phyloP scores from a whole-genome alignment of 2,888 invertebrate genomes.

The Nymphalis polychloros region DNA sequence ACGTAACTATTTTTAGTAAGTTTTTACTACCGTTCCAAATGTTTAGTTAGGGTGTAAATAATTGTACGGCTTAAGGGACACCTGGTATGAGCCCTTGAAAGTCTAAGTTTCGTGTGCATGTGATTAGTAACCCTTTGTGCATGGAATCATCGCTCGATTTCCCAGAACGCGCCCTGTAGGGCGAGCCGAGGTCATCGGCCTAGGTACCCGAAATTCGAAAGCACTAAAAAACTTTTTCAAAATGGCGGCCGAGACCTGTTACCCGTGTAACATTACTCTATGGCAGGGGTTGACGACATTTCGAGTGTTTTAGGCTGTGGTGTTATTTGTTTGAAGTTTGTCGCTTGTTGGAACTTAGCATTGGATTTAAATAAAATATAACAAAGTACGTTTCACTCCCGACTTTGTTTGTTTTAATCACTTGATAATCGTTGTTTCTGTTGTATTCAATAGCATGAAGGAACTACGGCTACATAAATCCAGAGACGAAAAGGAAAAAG shows the following conservation, averaged over 20 bases:
- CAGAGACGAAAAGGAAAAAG: too few relatives aligned
- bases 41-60: constrained; percentile 30
- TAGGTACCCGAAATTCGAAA: constrained; percentile 80
- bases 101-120: constrained; percentile 32
- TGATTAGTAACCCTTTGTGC: constrained; percentile 45
- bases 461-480: background rate
- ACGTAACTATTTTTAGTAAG: constrained; percentile 4
- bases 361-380: constrained; percentile 8
- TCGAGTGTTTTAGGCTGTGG: constrained; percentile 27
- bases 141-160: constrained; percentile 40
- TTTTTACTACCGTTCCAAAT: constrained; percentile 5
- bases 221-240: constrained; percentile 77
- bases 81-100: constrained; percentile 40
- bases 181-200: constrained; percentile 73
- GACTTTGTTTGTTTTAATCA: background rate
- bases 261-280: constrained; percentile 80
- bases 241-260: constrained; percentile 77
- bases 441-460: background rate
- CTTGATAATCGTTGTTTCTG: background rate
- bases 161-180: constrained; percentile 44
- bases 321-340: constrained; percentile 12
- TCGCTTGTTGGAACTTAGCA: constrained; percentile 5
- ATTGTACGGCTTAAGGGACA: constrained; percentile 32
- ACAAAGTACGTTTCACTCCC: background rate
- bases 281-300: constrained; percentile 69